Evolutionary conservation across 2,888 invertebrate genomes (phyloP).

Genomic region (Acleris emargana): DNA sequence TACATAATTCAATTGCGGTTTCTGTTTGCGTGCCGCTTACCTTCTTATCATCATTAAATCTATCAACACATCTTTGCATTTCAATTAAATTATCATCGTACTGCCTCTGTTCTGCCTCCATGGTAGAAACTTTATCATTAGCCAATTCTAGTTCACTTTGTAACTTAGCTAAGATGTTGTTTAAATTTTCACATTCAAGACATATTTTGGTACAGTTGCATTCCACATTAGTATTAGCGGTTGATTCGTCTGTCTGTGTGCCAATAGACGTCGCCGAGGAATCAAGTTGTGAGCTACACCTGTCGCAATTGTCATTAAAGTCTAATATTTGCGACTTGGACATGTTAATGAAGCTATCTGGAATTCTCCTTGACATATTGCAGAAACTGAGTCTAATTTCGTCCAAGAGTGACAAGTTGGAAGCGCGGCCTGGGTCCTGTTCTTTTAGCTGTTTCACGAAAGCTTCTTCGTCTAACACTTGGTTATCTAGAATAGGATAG

Average conservation of each 20-base stretch:
- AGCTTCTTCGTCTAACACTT: conserved; percentile 70
- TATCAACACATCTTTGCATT: conserved; percentile 9
- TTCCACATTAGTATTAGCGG: conserved; percentile 22
- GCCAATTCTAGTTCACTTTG: conserved; percentile 10
- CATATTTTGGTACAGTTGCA: conserved; percentile 21
- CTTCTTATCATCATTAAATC: conserved; percentile 8
- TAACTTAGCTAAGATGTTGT: conserved; percentile 2
- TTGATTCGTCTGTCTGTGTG: conserved; percentile 53
- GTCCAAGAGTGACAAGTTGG: conserved; percentile 73
- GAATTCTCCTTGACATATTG: conserved; percentile 55
- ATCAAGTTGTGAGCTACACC: conserved; percentile 43
- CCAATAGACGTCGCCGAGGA: conserved; percentile 45
- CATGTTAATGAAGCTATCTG: conserved; percentile 61
- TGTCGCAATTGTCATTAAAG: conserved; percentile 46
- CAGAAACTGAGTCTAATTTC: conserved; percentile 72
- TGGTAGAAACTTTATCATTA: conserved; percentile 15
- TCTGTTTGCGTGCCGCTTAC: conserved; percentile 18
- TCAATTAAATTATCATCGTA: conserved; percentile 24
- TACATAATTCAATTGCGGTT: conserved; percentile 3
- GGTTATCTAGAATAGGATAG: conserved; percentile 55
- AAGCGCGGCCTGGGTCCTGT: conserved; percentile 62
- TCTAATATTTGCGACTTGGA: conserved; percentile 54
- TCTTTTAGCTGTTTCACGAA: conserved; percentile 65
- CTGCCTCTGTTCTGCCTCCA: conserved; percentile 16
- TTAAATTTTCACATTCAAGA: conserved; percentile 14